phyloP scores from a whole-genome alignment of 1,140 invertebrate species.

The Pissodes strobi region DNA sequence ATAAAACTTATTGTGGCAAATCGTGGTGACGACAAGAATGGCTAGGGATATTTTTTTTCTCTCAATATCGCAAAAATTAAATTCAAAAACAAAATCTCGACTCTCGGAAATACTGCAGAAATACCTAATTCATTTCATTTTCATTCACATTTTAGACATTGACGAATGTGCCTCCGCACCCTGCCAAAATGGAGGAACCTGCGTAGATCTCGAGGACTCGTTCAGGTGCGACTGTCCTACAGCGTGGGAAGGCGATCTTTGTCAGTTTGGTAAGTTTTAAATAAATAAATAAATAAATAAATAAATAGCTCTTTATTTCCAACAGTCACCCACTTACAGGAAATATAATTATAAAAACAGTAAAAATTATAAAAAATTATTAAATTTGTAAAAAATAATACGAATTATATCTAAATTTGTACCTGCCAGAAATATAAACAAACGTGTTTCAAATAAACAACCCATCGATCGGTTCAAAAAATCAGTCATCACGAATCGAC shows the following conservation, averaged over 20 bases:
- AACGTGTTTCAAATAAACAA: too few relatives aligned
- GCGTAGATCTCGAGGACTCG: conserved; percentile 73
- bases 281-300: too few relatives aligned
- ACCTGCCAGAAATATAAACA: too few relatives aligned
- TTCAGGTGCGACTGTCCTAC: conserved; percentile 78
- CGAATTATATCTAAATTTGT: too few relatives aligned
- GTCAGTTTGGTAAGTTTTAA: conserved; percentile 68
- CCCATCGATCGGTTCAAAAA: too few relatives aligned
- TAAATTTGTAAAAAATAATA: too few relatives aligned
- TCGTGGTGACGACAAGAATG: neutral
- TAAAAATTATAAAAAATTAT: too few relatives aligned
- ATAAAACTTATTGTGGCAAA: neutral
- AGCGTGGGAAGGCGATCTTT: conserved; percentile 81
- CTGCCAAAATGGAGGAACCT: conserved; percentile 86
- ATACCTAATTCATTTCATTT: neutral
- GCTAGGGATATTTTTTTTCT: neutral
- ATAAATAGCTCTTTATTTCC: too few relatives aligned
- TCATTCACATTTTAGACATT: conserved; percentile 63
- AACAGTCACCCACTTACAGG: too few relatives aligned
- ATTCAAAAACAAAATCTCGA: neutral
- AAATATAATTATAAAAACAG: too few relatives aligned
- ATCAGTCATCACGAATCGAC: too few relatives aligned
- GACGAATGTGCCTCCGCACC: conserved; percentile 84
- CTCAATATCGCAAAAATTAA: neutral
- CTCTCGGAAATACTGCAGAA: neutral